These are phyloP conservation scores for Notolepis coatsorum DNA, from an alignment of 2,797 vertebrate genomes.

Conservation along the genomic window DNA sequence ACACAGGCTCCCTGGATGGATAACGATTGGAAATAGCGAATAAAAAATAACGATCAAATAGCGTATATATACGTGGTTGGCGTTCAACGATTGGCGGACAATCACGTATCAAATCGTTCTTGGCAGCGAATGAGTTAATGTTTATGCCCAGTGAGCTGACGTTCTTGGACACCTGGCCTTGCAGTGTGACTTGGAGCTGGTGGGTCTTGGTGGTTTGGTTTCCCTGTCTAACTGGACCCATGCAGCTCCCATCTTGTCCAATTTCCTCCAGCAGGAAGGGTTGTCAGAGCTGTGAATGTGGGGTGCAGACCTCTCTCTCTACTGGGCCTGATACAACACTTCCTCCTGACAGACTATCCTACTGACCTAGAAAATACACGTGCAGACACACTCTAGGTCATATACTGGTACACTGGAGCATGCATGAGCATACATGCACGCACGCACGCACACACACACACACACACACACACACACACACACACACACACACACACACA, in stretches of 20 bases:
- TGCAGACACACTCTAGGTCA: no score
- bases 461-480: not conserved
- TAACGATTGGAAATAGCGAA: no score
- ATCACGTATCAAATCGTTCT: no score
- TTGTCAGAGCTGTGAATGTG: conserved; percentile 21
- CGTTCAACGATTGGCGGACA: no score
- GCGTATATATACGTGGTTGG: no score
- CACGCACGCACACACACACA: conserved; percentile 1
- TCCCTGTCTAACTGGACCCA: conserved; percentile 36
- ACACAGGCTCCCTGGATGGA: no score
- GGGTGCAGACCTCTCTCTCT: conserved; percentile 14
- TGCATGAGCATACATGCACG: not conserved
- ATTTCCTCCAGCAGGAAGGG: conserved; percentile 61
- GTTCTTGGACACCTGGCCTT: conserved; percentile 14
- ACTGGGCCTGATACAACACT: conserved; percentile 42
- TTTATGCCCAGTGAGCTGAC: conserved; percentile 17
- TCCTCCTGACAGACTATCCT: conserved; percentile 15
- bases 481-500: conserved; percentile 1
- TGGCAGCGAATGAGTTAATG: no score
- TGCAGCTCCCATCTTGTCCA: conserved; percentile 42
- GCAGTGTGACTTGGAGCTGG: conserved; percentile 20
- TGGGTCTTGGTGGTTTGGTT: conserved; percentile 49
- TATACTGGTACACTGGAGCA: not conserved
- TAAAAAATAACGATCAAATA: no score
- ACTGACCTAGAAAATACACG: conserved; percentile 2